A percentile compares a stretch with the other conserved stretches of the same genome.
Conservation (phyloP, 2,113 vertebrate genomes). For the Tetrao urogallus region DNA sequence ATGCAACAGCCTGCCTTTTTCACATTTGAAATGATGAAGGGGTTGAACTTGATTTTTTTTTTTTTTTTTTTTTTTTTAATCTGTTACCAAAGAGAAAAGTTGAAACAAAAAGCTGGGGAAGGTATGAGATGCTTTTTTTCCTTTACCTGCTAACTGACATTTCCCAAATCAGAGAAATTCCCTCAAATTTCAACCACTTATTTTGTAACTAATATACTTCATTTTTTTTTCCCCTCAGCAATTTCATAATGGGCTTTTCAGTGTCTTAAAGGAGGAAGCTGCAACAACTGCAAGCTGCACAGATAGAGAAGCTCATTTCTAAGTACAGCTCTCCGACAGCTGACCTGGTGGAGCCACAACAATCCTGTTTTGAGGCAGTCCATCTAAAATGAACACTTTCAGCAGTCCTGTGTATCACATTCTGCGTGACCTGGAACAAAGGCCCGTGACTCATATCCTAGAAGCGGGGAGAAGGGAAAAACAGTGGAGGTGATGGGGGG, state of each 20-base stretch:
- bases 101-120: accelerated
- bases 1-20: not conserved
- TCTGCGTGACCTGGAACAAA: not conserved
- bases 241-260: constrained; percentile 1
- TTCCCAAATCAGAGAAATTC: not conserved
- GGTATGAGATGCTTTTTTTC: not conserved
- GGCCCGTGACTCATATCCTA: not conserved
- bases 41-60: not conserved
- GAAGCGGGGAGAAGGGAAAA: not conserved
- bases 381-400: not conserved
- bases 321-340: not conserved
- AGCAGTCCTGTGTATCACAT: not conserved
- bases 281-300: not conserved
- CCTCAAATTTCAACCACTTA: not conserved
- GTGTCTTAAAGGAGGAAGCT: not conserved
- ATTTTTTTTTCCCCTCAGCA: not conserved
- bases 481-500: not conserved
- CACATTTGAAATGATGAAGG: not conserved
- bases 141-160: not conserved
- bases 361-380: not conserved
- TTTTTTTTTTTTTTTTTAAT: not conserved
- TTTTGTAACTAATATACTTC: not conserved
- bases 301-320: not conserved
- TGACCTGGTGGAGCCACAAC: not conserved
- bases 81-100: not conserved